Conservation (phyloP, 2,797 vertebrate genomes). For the Bradypus variegatus region DNA sequence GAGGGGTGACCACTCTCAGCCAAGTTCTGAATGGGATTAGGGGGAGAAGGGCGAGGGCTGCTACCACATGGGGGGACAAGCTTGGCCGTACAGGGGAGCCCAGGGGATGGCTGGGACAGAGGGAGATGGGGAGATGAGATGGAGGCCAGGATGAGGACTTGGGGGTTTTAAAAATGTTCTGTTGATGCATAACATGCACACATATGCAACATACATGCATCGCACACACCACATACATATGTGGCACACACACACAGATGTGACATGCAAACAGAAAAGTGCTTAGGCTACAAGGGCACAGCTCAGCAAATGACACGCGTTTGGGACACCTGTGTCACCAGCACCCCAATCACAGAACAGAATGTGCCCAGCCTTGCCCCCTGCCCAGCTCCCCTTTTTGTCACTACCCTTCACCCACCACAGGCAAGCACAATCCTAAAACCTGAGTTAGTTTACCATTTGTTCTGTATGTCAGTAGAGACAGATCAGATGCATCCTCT, state of each 20-base stretch:
- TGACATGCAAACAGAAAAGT: neutral
- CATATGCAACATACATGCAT: too few species aligned
- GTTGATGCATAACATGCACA: too few species aligned
- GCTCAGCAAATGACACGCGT: neutral
- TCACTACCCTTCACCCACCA: neutral
- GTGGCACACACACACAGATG: too few species aligned
- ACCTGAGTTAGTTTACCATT: neutral
- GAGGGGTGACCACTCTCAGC: neutral
- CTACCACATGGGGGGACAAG: too few species aligned
- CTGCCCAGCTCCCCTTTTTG: neutral
- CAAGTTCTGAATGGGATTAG: neutral
- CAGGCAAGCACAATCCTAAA: neutral
- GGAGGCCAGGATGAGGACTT: neutral
- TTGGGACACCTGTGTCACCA: neutral
- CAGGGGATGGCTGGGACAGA: neutral
- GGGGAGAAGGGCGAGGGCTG: neutral
- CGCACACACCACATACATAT: too few species aligned
- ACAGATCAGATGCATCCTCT: rapidly evolving
- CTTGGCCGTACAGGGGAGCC: too few species aligned
- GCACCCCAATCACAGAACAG: neutral
- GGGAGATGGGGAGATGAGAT: neutral
- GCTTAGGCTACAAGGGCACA: rapidly evolving
- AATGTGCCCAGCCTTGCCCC: neutral
- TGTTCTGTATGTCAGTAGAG: neutral
- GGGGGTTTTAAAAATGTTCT: too few species aligned